phyloP scores from a whole-genome alignment of 2,888 invertebrate genomes.

The Dorcus parallelipipedus region DNA sequence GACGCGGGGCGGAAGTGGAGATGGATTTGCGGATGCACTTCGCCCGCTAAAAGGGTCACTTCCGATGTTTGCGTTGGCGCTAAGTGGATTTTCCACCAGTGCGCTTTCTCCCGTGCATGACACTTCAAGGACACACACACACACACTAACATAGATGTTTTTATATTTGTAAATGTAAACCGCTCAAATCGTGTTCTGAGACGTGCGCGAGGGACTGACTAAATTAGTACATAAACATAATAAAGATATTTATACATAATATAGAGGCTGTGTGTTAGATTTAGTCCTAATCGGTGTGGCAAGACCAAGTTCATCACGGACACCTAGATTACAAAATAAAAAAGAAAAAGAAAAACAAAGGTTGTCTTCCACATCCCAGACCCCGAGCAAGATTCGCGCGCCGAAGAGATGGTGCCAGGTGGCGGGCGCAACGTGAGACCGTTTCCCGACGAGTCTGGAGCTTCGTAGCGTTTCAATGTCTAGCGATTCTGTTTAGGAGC shows the following conservation, averaged over 20 bases:
- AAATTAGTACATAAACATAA: slow-evolving; percentile 20
- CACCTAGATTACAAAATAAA: slow-evolving; percentile 26
- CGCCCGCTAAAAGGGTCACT: slow-evolving; percentile 25
- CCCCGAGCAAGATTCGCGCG: neutral
- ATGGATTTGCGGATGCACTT: slow-evolving; percentile 29
- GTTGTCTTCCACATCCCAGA: slow-evolving; percentile 11
- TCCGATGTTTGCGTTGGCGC: slow-evolving; percentile 18
- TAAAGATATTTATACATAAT: slow-evolving; percentile 42
- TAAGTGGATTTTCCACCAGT: slow-evolving; percentile 9
- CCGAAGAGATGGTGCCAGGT: too few relatives aligned
- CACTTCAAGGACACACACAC: slow-evolving; percentile 17
- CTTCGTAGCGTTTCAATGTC: slow-evolving; percentile 38
- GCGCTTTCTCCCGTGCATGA: slow-evolving; percentile 23
- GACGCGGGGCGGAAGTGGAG: slow-evolving; percentile 3
- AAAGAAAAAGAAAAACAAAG: slow-evolving; percentile 7
- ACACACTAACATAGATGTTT: slow-evolving; percentile 35
- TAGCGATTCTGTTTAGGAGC: slow-evolving; percentile 38
- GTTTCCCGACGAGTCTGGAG: slow-evolving; percentile 28
- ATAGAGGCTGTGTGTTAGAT: slow-evolving; percentile 51
- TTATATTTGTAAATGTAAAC: slow-evolving; percentile 48
- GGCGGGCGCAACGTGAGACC: too few relatives aligned
- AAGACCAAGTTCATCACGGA: slow-evolving; percentile 41
- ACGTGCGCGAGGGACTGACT: slow-evolving; percentile 32
- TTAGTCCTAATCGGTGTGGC: slow-evolving; percentile 40
- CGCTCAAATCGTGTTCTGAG: slow-evolving; percentile 48